A percentile compares a stretch with the other conserved stretches of the same genome.
phyloP scores from a whole-genome alignment of 2,113 vertebrate species.

The Phyllopteryx taeniolatus region DNA sequence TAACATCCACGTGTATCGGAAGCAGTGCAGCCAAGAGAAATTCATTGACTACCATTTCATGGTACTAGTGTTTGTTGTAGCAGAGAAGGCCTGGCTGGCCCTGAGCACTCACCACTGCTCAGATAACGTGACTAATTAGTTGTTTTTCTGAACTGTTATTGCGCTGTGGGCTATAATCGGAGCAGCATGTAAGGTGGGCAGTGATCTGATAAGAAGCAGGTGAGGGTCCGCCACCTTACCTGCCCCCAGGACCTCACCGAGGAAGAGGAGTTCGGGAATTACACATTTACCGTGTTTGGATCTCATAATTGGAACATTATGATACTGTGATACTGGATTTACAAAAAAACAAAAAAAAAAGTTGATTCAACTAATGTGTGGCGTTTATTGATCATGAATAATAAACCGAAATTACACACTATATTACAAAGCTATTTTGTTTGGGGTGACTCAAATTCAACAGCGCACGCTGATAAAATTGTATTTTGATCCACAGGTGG shows the following conservation, averaged over 20 bases:
- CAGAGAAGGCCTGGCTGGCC: too few species aligned
- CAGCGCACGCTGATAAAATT: too few species aligned
- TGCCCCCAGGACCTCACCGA: constrained; percentile 11
- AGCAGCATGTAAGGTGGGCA: constrained; percentile 44
- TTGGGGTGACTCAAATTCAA: too few species aligned
- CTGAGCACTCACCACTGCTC: constrained; percentile 19
- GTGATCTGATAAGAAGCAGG: constrained; percentile 58
- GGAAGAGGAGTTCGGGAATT: constrained; percentile 36
- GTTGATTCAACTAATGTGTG: too few species aligned
- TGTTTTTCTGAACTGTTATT: constrained; percentile 34
- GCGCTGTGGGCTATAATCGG: constrained; percentile 30
- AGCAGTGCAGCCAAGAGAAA: too few species aligned
- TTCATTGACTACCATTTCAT: too few species aligned
- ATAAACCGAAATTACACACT: too few species aligned
- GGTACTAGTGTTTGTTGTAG: too few species aligned
- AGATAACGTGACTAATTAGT: constrained; percentile 54
- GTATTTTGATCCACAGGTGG: too few species aligned
- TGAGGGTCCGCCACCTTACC: constrained; percentile 47
- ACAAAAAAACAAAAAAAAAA: background rate
- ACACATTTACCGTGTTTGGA: constrained; percentile 43
- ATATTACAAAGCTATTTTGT: too few species aligned
- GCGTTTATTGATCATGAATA: too few species aligned
- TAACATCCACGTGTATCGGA: too few species aligned
- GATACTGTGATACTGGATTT: background rate
- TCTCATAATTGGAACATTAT: background rate